A percentile compares a stretch with the other conserved stretches of the same genome.
Conservation (phyloP, 2,113 vertebrate species). For the Hemichromis elongatus region DNA sequence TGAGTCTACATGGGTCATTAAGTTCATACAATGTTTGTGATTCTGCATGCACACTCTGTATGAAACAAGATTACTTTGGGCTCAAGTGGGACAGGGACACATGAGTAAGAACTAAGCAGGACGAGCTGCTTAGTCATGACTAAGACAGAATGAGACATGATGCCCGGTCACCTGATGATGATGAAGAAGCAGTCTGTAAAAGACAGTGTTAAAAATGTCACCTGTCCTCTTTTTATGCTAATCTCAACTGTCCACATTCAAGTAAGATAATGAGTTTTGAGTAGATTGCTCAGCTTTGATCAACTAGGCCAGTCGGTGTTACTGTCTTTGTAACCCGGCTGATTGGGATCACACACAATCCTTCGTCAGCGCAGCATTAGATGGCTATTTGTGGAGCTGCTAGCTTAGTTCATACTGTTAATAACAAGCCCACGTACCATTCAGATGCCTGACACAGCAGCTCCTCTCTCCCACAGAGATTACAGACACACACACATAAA, state of each 20-base stretch:
- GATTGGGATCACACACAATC: background rate
- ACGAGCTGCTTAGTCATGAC: slow-evolving; percentile 25
- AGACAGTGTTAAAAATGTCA: background rate
- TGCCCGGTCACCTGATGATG: background rate
- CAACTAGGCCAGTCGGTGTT: background rate
- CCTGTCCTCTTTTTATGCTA: background rate
- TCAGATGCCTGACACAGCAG: slow-evolving; percentile 55
- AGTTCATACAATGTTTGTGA: background rate
- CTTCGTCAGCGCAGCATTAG: slow-evolving; percentile 43
- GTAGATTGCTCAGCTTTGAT: background rate
- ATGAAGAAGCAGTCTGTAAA: background rate
- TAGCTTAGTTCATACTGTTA: slow-evolving; percentile 34
- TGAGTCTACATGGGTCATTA: background rate
- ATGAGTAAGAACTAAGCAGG: slow-evolving; percentile 12
- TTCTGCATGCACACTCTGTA: background rate
- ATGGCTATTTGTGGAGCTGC: slow-evolving; percentile 49
- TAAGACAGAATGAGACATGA: background rate
- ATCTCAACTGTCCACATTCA: background rate
- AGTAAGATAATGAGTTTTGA: background rate
- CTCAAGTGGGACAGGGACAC: slow-evolving; percentile 9
- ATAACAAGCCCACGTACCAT: slow-evolving; percentile 2
- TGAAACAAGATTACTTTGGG: slow-evolving; percentile 6
- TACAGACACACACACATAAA: background rate
- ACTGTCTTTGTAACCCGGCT: background rate
- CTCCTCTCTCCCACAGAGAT: slow-evolving; percentile 45